phyloP scores from a whole-genome alignment of 2,797 vertebrate genomes.

The Paguma larvata region DNA sequence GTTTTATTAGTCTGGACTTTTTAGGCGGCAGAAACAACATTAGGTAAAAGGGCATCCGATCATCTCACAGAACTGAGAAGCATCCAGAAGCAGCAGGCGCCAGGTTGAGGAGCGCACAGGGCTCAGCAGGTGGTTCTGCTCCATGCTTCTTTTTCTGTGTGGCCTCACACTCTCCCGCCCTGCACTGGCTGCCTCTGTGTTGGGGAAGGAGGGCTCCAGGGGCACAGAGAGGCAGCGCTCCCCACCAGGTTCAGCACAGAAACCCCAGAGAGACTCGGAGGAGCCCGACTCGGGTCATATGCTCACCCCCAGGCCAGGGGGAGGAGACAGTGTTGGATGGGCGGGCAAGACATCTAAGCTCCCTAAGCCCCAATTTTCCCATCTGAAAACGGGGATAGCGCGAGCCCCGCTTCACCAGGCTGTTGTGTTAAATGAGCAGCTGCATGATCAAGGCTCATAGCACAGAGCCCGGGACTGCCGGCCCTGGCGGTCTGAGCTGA shows the following conservation, averaged over 20 bases:
- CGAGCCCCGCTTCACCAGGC: background rate
- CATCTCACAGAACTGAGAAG: background rate
- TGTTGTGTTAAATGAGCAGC: background rate
- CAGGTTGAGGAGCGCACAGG: rapidly evolving
- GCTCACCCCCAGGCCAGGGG: background rate
- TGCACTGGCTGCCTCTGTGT: background rate
- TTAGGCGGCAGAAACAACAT: conserved; percentile 44
- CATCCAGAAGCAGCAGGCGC: background rate
- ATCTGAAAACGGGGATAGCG: background rate
- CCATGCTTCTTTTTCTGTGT: background rate
- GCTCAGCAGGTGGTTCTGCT: background rate
- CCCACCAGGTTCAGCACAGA: background rate
- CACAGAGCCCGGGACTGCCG: background rate
- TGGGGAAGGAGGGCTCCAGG: background rate
- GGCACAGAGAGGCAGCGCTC: background rate
- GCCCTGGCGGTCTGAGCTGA: background rate
- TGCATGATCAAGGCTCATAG: background rate
- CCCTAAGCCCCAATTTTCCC: background rate
- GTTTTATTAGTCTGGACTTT: conserved; percentile 76
- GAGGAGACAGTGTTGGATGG: background rate
- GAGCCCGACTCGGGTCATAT: background rate
- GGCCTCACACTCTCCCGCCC: background rate
- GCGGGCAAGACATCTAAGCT: background rate
- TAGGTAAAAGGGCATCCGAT: background rate
- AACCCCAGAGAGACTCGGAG: background rate